Percentiles rank a stretch among this genome's conserved stretches.
These are phyloP conservation scores for Gymnoscopelus microlampas DNA, from an alignment of 2,797 vertebrate genomes.

Conservation along the genomic window DNA sequence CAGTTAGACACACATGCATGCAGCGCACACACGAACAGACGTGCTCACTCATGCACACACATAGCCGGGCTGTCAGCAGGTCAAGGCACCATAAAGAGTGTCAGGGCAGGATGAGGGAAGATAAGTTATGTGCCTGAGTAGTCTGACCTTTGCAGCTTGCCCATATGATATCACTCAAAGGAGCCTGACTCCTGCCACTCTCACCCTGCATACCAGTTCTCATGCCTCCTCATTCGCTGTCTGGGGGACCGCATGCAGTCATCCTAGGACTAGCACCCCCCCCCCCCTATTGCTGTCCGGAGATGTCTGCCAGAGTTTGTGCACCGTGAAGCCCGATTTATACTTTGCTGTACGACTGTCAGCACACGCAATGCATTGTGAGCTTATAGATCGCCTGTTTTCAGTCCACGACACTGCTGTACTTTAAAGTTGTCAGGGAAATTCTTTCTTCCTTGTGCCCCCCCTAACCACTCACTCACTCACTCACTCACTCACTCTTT, in stretches of 20 bases:
- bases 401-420: not conserved
- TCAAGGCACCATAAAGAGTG: conserved; percentile 64
- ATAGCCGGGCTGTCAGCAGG: conserved; percentile 46
- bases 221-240: conserved; percentile 2
- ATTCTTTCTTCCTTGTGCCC: not conserved
- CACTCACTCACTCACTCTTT: conserved; percentile 4
- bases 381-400: too few species aligned
- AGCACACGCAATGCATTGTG: too few species aligned
- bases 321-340: too few species aligned
- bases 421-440: too few species aligned
- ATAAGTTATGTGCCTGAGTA: conserved; percentile 69
- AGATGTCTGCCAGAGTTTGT: conserved; percentile 24
- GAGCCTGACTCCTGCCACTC: conserved; percentile 33
- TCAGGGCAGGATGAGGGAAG: conserved; percentile 57
- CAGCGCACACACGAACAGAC: not conserved
- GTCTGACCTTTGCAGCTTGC: conserved; percentile 70
- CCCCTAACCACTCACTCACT: conserved; percentile 15
- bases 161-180: conserved; percentile 69
- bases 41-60: not conserved
- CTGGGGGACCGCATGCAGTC: conserved; percentile 1
- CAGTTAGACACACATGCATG: not conserved
- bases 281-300: not conserved
- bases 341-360: too few species aligned
- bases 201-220: conserved; percentile 43
- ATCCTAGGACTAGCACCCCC: not conserved